phyloP scores from a whole-genome alignment of 2,113 vertebrate species.

The Vanacampus margaritifer region DNA sequence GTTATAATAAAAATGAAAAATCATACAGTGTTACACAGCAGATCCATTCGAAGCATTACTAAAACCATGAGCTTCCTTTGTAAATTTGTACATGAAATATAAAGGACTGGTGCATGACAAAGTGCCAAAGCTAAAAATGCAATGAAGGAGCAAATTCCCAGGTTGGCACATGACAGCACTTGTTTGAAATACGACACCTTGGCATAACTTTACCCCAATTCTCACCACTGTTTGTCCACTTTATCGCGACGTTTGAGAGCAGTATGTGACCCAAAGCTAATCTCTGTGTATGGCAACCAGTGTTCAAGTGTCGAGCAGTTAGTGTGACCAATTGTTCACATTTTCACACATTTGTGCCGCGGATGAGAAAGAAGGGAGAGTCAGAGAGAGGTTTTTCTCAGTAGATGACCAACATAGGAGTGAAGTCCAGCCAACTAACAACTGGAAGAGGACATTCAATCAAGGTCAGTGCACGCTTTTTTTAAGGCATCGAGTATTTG shows the following conservation, averaged over 20 bases:
- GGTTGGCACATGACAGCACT: background rate
- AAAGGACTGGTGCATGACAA: too few species aligned
- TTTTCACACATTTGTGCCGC: conserved; percentile 14
- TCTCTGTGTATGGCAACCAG: conserved; percentile 8
- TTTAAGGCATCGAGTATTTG: too few species aligned
- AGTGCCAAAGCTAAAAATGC: background rate
- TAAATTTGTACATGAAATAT: too few species aligned
- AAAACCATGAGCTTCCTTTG: too few species aligned
- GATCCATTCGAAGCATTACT: too few species aligned
- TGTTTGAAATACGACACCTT: background rate
- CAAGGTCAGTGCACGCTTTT: background rate
- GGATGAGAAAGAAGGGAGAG: background rate
- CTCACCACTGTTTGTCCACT: conserved; percentile 7
- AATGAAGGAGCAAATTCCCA: background rate
- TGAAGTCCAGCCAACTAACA: background rate
- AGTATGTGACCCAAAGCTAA: conserved; percentile 18
- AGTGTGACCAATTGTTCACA: conserved; percentile 24
- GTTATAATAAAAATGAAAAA: too few species aligned
- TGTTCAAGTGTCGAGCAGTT: conserved; percentile 6
- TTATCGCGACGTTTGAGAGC: conserved; percentile 4
- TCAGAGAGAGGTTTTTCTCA: background rate
- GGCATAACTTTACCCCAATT: background rate
- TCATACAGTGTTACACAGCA: too few species aligned
- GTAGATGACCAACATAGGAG: background rate
- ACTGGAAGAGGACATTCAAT: conserved; percentile 7